Base-by-base conservation (phyloP, 2,113 vertebrate species). In the Callopanchax toddi region DNA sequence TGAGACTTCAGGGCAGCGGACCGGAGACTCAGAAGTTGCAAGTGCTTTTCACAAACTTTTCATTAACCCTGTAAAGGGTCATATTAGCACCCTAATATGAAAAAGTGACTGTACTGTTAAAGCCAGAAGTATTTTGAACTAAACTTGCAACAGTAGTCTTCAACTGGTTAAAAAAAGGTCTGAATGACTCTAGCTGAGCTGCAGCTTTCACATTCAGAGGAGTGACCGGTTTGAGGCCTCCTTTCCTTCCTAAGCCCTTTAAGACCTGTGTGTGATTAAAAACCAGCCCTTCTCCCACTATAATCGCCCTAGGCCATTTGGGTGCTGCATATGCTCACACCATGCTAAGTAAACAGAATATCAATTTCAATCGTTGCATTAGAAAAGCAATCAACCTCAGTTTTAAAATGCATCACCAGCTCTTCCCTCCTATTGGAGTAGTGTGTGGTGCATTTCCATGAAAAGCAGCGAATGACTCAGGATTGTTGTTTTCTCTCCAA, bases 291-390 rank as follows among this genome's bases (percentile, higher is more conserved):
- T 82, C 88, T 59, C 63, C 21, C 73, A 60, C 60, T 48, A 45
- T 88, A 90, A 85, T 86, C 81, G 78, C 65, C n/a, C 4, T 6
- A 1, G 66, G 63, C 71, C 70, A 77, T 79, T 82, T 83, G 80
- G 68, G 67, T 60, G 70, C 55, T 51, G 45, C 63, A 67, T 70
- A 49, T 78, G 70, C 74, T 67, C 79, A 86, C 81, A 76, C 51
- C 48, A 40, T 34, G 66, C 76, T 85, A 75, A 87, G 84, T 80
- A 74, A 75, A 58, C 40, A 11, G 68, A 74, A 82, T 84, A 69
- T 70, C 77, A 72, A 86, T 84, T 76, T 73, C 58, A 71, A 25
- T 34, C 37, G 67, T 46, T 49, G 64, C 53, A 76, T 74, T 72
- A 70, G 60, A 58, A 75, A 82, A 83, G 72, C 60, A 78, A 80